These are phyloP conservation scores for Drosophila melanica DNA, from an alignment of 1,140 invertebrate genomes.

Conservation along the genomic window DNA sequence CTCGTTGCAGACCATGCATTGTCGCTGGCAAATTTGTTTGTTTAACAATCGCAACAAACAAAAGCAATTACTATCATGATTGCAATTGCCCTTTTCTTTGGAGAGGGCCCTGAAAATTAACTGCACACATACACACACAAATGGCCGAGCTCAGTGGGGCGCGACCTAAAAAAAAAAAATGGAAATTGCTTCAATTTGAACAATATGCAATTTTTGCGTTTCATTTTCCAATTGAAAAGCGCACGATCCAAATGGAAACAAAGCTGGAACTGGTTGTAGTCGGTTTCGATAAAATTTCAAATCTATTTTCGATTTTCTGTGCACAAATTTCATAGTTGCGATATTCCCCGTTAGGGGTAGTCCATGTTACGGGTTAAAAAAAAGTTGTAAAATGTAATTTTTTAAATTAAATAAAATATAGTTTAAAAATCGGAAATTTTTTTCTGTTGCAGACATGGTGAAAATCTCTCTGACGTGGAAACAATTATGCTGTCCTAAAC, in stretches of 20 bases:
- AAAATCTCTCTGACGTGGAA: conserved; percentile 77
- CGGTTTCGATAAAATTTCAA: conserved; percentile 1
- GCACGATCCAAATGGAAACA: background rate
- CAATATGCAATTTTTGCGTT: conserved; percentile 43
- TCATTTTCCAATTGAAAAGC: conserved; percentile 43
- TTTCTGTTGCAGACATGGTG: conserved; percentile 76
- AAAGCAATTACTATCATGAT: conserved; percentile 29
- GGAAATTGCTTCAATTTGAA: conserved; percentile 30
- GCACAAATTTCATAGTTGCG: background rate
- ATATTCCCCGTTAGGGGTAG: background rate
- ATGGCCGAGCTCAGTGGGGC: conserved; percentile 21
- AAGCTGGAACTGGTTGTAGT: conserved; percentile 14
- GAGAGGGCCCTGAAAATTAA: conserved; percentile 24
- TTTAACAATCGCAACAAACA: conserved; percentile 11
- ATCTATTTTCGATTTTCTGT: background rate
- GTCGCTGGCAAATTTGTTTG: background rate
- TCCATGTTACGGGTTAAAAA: background rate
- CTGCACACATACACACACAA: background rate
- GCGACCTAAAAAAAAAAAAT: conserved; percentile 9
- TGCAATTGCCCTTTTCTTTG: conserved; percentile 50
- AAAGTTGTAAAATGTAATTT: background rate
- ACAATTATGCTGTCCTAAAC: conserved; percentile 81
- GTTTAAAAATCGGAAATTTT: too few species aligned
- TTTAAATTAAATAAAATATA: background rate
- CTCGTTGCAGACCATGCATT: background rate